phyloP scores from a whole-genome alignment of 2,797 vertebrate genomes.

The Adelosebastes latens region DNA sequence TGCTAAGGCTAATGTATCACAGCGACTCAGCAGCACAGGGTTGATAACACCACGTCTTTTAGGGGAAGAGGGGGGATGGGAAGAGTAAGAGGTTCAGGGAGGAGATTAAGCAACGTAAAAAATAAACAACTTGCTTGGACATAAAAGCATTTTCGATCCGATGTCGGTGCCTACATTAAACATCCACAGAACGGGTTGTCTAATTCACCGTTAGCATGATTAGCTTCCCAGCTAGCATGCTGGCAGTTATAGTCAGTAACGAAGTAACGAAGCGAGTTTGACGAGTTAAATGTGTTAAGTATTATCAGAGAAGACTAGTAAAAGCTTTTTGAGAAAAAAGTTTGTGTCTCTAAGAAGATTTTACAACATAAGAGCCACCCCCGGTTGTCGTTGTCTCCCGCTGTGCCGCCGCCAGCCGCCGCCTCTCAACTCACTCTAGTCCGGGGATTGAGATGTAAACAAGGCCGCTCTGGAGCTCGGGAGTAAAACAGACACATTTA shows the following conservation, averaged over 20 bases:
- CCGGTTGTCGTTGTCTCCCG: constrained; percentile 5
- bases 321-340: neutral
- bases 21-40: constrained; percentile 63
- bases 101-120: neutral
- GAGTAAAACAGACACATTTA: constrained; percentile 24
- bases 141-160: neutral
- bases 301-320: neutral
- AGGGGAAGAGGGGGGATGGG: constrained; percentile 21
- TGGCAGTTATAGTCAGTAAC: constrained; percentile 17
- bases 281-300: neutral
- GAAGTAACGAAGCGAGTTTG: constrained; percentile 1
- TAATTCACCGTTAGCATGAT: constrained; percentile 62
- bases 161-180: neutral
- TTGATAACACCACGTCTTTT: constrained; percentile 43
- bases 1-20: constrained; percentile 71
- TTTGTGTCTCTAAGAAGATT: neutral
- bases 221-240: constrained; percentile 67
- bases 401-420: constrained; percentile 33
- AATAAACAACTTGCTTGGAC: neutral
- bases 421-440: constrained; percentile 69
- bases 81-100: neutral
- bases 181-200: constrained; percentile 1
- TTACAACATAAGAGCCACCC: neutral
- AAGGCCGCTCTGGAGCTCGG: constrained; percentile 78
- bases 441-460: constrained; percentile 85